Conservation (phyloP, 2,888 invertebrate genomes). For the Argyresthia albistria region DNA sequence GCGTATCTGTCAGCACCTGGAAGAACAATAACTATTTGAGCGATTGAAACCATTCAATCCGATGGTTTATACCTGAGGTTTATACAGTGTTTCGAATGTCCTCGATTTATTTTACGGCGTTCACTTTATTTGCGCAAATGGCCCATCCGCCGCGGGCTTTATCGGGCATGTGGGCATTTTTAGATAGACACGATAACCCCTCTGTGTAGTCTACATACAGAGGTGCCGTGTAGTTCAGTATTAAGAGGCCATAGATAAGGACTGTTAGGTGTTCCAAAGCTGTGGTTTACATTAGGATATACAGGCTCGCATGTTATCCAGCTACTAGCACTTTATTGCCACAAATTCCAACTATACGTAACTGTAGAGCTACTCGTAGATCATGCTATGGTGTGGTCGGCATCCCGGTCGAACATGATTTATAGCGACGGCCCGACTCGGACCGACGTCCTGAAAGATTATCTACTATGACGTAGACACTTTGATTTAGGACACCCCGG, state of each 20-base stretch:
- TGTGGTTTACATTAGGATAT: too few species aligned
- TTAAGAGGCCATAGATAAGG: too few species aligned
- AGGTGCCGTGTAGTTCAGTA: background rate
- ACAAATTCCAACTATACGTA: too few species aligned
- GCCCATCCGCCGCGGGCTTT: background rate
- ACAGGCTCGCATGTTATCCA: too few species aligned
- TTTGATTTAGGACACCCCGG: background rate
- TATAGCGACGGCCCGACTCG: background rate
- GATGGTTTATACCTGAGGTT: too few species aligned
- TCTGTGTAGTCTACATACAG: conserved; percentile 2
- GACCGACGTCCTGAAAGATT: background rate
- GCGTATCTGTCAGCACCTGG: too few species aligned
- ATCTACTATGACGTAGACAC: conserved; percentile 1
- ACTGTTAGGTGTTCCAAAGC: too few species aligned
- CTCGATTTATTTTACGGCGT: conserved; percentile 1
- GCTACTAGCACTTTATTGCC: too few species aligned
- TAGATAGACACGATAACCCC: conserved; percentile 12
- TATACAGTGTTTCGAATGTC: background rate
- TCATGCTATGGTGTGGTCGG: too few species aligned
- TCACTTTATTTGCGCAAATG: conserved; percentile 1
- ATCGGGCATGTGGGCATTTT: conserved; percentile 8
- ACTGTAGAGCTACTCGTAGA: too few species aligned
- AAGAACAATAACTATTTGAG: too few species aligned
- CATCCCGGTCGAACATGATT: conserved; percentile 7
- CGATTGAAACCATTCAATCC: too few species aligned